Percentiles rank a stretch among this genome's conserved stretches.
These are phyloP conservation scores for Tympanuchus pallidicinctus DNA, from an alignment of 2,113 vertebrate species.

Conservation along the genomic window DNA sequence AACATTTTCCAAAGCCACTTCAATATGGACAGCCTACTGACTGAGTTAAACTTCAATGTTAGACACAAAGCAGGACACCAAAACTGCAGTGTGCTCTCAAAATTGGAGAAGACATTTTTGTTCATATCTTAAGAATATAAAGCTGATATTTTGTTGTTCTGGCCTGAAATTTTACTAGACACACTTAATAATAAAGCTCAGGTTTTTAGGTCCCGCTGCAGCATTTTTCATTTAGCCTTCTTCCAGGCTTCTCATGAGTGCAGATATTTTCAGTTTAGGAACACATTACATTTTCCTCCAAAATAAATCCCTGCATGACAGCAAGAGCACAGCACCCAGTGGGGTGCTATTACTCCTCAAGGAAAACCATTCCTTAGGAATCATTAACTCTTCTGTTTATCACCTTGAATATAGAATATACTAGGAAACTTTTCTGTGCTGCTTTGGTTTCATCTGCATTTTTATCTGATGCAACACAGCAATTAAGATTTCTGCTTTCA, in stretches of 20 bases:
- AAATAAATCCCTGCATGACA: neutral
- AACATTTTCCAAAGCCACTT: neutral
- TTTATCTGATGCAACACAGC: neutral
- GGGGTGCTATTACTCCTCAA: neutral
- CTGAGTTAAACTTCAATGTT: neutral
- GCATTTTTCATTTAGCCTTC: neutral
- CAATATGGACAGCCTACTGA: neutral
- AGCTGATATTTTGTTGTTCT: neutral
- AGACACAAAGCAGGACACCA: neutral
- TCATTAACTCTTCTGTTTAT: neutral
- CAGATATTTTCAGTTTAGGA: neutral
- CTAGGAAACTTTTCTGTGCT: neutral
- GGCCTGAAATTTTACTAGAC: neutral
- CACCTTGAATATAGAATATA: neutral
- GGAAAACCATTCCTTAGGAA: neutral
- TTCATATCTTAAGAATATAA: neutral
- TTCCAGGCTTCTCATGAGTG: neutral
- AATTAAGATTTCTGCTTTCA: neutral
- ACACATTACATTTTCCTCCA: neutral
- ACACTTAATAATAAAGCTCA: neutral
- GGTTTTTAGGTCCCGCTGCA: neutral
- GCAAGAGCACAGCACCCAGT: neutral
- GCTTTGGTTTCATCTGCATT: neutral
- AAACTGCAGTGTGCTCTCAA: neutral
- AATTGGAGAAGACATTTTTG: neutral